Base-by-base conservation (phyloP, 1,140 invertebrate genomes). In the Drosophila tristis region DNA sequence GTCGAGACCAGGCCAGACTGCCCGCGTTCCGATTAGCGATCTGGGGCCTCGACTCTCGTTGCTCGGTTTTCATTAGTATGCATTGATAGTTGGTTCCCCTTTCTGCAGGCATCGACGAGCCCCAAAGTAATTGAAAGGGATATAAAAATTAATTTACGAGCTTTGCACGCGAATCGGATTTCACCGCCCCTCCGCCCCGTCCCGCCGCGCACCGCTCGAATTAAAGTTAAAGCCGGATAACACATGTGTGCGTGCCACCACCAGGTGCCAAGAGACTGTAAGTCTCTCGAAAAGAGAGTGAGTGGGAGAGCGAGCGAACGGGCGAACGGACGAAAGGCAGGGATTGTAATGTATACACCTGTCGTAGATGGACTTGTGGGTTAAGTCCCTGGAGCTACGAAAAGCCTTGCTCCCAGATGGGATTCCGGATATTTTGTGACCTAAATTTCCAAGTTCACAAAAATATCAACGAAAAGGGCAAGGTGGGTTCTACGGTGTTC, bases 111-210 rank as follows among this genome's bases (percentile, higher is more conserved):
- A 68, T 79, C 66, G 56, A 61, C 35, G 43, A 39, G 43, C 58
- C 49, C 35, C 35, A 77, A 77, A 66, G 78, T 78, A 86, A 81
- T 81, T 80, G 67, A 77, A 77, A 74, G 50, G 77, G 62, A 77
- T 76, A 85, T 86, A 66, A 70, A 86, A 86, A 71, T 67, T 78
- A 78, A 85, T 86, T 85, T 86, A 85, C 74, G 81, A 78, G 63
- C 54, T 64, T 74, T 57, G 60, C 58, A 80, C 77, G 61, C 67
- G 60, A 63, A 58, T 55, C 62, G 55, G n/a, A 20, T 39, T 48
- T 26, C 11, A 4, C 1, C 11, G 11, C 31, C 8, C 8, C 31
- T 7, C 29, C 29, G 23, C 23, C 23, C 2, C 23, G 3, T 5
- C 20, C 4, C 9, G 23, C 23, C 23, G 0, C 23, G 3, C 3